phyloP scores from a whole-genome alignment of 2,888 invertebrate species.

The Xanthostigma xanthostigma region DNA sequence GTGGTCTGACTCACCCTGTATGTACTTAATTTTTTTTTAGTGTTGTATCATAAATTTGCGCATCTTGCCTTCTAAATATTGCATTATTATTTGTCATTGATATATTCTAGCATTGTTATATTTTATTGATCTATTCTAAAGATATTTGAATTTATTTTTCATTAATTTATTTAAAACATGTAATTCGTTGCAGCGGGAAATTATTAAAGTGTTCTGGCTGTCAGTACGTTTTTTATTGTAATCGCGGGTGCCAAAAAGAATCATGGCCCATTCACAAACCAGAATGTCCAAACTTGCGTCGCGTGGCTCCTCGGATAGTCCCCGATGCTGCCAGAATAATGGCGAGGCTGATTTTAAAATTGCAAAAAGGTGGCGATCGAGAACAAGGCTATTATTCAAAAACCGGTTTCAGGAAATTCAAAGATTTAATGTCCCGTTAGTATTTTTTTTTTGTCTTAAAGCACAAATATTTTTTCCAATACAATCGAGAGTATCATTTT shows the following conservation, averaged over 20 bases:
- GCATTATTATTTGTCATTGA: constrained; percentile 2
- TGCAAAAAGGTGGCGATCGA: constrained; percentile 50
- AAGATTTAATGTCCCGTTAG: constrained; percentile 85
- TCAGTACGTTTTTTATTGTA: constrained; percentile 71
- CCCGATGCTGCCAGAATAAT: constrained; percentile 74
- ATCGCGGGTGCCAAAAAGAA: constrained; percentile 60
- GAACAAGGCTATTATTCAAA: constrained; percentile 53
- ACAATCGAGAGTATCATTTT: too few species aligned
- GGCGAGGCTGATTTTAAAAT: constrained; percentile 54
- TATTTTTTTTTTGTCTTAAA: constrained; percentile 12
- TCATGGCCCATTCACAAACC: constrained; percentile 71
- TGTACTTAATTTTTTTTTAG: too few species aligned
- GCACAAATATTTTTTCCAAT: not conserved
- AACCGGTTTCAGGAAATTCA: constrained; percentile 58
- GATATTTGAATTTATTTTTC: not conserved
- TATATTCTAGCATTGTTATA: not conserved
- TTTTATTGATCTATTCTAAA: not conserved
- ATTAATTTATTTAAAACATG: constrained; percentile 7
- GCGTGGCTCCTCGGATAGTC: constrained; percentile 51
- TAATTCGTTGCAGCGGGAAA: constrained; percentile 40
- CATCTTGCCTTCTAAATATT: not conserved
- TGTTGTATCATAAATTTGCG: too few species aligned
- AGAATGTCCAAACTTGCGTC: constrained; percentile 66
- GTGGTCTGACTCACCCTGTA: too few species aligned
- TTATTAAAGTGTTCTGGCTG: constrained; percentile 72